Evolutionary conservation across 1,140 invertebrate species (phyloP).

Genomic region (Drosophila micromelanica): DNA sequence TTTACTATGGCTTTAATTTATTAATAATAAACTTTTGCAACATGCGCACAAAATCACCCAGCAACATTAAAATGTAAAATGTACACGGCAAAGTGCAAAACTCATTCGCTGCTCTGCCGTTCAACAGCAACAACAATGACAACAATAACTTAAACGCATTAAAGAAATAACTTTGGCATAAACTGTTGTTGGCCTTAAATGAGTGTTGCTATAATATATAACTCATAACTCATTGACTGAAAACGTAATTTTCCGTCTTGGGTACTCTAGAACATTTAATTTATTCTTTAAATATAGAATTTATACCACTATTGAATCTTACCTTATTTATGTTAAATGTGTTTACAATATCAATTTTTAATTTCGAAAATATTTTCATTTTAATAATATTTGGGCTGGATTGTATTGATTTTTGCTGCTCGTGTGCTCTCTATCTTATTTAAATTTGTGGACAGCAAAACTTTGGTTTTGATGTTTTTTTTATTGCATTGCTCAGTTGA

Average conservation of each 20-base stretch:
- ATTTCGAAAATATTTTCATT: not conserved
- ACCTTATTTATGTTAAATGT: not conserved
- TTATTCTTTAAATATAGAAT: no score
- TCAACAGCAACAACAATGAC: conserved; percentile 51
- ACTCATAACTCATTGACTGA: conserved; percentile 45
- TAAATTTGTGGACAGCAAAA: conserved; percentile 41
- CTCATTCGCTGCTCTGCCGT: conserved; percentile 41
- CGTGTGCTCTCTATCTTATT: not conserved
- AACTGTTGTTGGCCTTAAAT: not conserved
- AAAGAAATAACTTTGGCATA: conserved; percentile 49
- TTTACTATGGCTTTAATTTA: conserved; percentile 76
- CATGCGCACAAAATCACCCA: conserved; percentile 34
- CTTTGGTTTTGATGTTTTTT: conserved; percentile 39
- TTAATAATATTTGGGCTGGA: conserved; percentile 19
- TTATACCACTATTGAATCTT: no score
- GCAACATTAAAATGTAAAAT: conserved; percentile 39
- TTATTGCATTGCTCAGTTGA: conserved; percentile 43
- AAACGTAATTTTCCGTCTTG: not conserved
- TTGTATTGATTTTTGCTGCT: conserved; percentile 15
- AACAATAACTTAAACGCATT: conserved; percentile 34
- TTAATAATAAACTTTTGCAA: conserved; percentile 76
- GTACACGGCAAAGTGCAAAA: conserved; percentile 46
- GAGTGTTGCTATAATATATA: conserved; percentile 40
- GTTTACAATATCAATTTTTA: no score
- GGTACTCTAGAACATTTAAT: no score